Conservation (phyloP, 2,888 invertebrate genomes). For the Boloria selene region DNA sequence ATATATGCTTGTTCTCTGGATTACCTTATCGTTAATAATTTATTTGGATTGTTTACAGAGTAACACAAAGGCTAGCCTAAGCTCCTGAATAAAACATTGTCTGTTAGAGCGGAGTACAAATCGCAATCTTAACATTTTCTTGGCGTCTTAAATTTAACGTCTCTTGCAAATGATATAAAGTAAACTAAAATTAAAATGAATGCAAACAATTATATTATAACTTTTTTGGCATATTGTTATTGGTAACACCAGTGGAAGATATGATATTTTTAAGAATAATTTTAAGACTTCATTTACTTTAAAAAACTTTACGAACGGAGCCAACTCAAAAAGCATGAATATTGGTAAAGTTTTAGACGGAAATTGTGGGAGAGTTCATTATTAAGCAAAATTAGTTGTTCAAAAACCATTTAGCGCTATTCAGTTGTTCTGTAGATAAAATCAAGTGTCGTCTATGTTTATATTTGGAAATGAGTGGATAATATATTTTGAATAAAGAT, state of each 20-base stretch:
- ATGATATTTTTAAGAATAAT: no score
- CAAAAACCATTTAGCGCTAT: background rate
- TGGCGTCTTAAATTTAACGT: conserved; percentile 14
- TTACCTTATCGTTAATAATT: conserved; percentile 70
- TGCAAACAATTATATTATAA: background rate
- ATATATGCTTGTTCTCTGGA: conserved; percentile 40
- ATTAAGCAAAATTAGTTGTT: conserved; percentile 6
- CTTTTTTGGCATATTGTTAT: no score
- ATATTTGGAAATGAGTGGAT: no score
- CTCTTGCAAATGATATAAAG: background rate
- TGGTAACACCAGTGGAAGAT: no score
- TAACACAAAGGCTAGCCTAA: conserved; percentile 69
- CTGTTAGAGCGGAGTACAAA: conserved; percentile 25
- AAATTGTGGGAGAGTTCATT: conserved; percentile 19
- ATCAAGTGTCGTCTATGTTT: no score
- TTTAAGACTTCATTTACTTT: background rate
- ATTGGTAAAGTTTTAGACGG: conserved; percentile 15
- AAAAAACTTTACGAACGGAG: background rate
- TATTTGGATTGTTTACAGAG: conserved; percentile 66
- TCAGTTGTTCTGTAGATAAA: background rate
- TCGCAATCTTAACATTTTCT: conserved; percentile 23
- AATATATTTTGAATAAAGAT: no score
- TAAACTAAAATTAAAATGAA: background rate
- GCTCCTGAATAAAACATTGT: conserved; percentile 72
- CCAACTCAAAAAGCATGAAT: background rate